Evolutionary conservation across 2,888 invertebrate species (phyloP).

Genomic region (Megaustenia siamemsis): DNA sequence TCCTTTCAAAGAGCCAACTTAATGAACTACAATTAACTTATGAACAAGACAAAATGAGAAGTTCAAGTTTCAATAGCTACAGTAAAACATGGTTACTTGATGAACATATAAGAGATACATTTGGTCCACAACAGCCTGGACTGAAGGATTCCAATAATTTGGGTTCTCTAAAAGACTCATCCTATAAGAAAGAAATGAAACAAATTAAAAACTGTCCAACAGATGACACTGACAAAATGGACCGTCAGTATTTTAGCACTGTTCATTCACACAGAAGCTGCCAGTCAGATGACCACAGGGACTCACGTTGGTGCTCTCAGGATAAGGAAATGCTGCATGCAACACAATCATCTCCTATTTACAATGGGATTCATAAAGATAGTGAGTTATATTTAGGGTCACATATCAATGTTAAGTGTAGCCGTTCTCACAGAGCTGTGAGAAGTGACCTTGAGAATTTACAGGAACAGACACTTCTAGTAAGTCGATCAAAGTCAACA

Average conservation of each 20-base stretch:
- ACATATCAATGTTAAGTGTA: too few relatives aligned
- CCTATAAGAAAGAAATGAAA: neutral
- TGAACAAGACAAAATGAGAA: neutral
- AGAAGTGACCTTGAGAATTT: too few relatives aligned
- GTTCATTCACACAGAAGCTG: too few relatives aligned
- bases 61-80: neutral
- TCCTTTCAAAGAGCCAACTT: neutral
- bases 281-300: neutral
- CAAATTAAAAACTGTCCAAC: slow-evolving; percentile 5
- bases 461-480: too few relatives aligned
- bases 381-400: too few relatives aligned
- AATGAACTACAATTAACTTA: slow-evolving; percentile 5
- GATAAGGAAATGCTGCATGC: neutral
- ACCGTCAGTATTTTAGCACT: too few relatives aligned
- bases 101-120: neutral
- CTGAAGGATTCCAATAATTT: neutral
- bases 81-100: neutral
- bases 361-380: too few relatives aligned
- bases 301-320: neutral
- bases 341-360: neutral
- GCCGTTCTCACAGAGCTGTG: too few relatives aligned
- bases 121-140: neutral
- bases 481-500: too few relatives aligned
- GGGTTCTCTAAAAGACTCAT: neutral
- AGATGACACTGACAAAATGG: neutral